Evolutionary conservation across 2,113 vertebrate genomes (phyloP).

Genomic region (Phyllopteryx taeniolatus): DNA sequence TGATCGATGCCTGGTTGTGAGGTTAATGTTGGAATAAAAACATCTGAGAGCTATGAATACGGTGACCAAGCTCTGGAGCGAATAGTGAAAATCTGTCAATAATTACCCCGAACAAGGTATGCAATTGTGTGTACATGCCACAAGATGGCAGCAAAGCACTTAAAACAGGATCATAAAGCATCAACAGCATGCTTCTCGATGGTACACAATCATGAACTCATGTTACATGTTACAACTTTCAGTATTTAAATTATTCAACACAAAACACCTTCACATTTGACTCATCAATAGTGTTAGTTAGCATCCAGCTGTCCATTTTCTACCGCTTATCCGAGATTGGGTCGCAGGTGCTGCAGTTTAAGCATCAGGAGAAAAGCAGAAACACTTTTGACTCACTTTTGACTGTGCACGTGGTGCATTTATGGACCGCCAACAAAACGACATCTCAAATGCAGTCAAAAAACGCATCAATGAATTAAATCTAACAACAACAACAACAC

Average conservation of each 20-base stretch:
- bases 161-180: neutral
- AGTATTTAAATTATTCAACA: neutral
- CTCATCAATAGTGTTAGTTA: no score
- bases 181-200: neutral
- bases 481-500: neutral
- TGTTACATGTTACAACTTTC: neutral
- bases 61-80: conserved; percentile 2
- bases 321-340: no score
- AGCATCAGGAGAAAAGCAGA: neutral
- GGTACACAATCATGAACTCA: neutral
- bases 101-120: neutral
- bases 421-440: neutral
- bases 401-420: neutral
- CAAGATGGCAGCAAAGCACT: neutral
- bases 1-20: neutral
- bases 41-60: conserved; percentile 45
- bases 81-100: neutral
- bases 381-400: neutral
- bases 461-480: neutral
- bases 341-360: no score
- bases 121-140: neutral
- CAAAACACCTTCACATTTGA: neutral
- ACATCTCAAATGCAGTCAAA: no score
- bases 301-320: no score
- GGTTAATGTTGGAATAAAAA: conserved; percentile 2